Base-by-base conservation (phyloP, 2,888 invertebrate genomes). In the Netelia virgata region DNA sequence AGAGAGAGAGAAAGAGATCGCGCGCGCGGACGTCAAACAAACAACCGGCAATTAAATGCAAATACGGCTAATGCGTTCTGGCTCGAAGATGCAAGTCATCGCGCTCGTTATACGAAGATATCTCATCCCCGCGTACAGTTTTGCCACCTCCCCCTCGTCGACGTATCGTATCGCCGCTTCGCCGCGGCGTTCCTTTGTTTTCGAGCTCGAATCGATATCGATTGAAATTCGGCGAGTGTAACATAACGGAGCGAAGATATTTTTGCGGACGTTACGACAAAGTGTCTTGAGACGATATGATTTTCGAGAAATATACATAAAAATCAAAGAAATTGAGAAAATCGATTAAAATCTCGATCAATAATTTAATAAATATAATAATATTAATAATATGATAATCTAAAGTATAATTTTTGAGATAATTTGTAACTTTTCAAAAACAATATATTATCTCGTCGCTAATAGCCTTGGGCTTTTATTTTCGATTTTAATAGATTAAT, bases 31-130 rank as follows among this genome's bases (percentile, higher is more conserved):
- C 85, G 85, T 92, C 92, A 91, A 92, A 92, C 92, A 92, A 92
- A 92, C 92, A 92, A 92, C 92, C 92, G 92, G 90, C 92, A 92
- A 92, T 92, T 92, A 92, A 92, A 92, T 92, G 92, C 92, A 92
- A 92, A 92, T 92, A 92, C 89, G 90, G 91, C 92, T 92, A 92
- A 92, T 92, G 92, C 92, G 92, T 92, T 92, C 91, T 90, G 91
- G 89, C 89, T 88, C 89, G 87, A 88, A 92, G 90, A 89, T 92
- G 92, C 92, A 92, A 92, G 92, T 92, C 92, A 92, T 88, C 89
- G 83, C 85, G 91, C 91, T 92, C 92, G 90, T 92, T 92, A 91
- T 91, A 91, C 90, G 77, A 87, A 91, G 91, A 91, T 91, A 70
- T 75, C 63, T 57, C 57, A 61, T 28, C 61, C 61, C 61, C n/a